Base-by-base conservation (phyloP, 1,140 invertebrate species). In the Papilio xuthus region DNA sequence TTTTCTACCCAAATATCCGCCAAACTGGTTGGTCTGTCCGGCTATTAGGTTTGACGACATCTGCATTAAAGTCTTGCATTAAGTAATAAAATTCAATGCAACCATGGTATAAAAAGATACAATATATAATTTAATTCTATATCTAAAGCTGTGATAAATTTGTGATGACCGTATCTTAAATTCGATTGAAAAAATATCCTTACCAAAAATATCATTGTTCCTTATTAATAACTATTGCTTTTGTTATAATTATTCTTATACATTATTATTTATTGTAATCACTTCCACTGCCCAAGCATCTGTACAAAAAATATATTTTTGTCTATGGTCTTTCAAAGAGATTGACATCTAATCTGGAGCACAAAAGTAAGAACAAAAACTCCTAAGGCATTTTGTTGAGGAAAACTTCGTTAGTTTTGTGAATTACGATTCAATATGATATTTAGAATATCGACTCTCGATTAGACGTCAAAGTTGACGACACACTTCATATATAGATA, bases 181-280 rank as follows among this genome's bases (percentile, higher is more conserved):
- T 32, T 28, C 26, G 4, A 28, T 28, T 28, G 4, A 67, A 28
- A 63, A 50, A 67, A 28, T 28, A 63, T 60, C 9, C 20, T 60
- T 60, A 26, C 47, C 23, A 60, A 60, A 60, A 60, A 26, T 26
- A 23, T 67, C 60, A 28, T 28, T 28, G 32, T 67, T 18, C 23
- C 26, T 28, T 67, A 67, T 6, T 28, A 67, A 32, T 67, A 67
- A 7, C 60, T 67, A 67, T 67, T 67, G 60, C 60, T 67, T 60
- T 23, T 60, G 23, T 60, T 53, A 53, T 53, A 20, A 53, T 53
- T 53, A 53, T 53, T n/a, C 50, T 53, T 53, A 53, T 53, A 53
- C 23, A 26, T n/a, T n/a, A 53, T 53, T 60, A 60, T 60, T 60
- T 60, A 26, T 60, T 60, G 20, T 60, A 60, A 60, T 26, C 18